Conservation (phyloP, 2,113 vertebrate genomes). For the Setophaga kirtlandii region DNA sequence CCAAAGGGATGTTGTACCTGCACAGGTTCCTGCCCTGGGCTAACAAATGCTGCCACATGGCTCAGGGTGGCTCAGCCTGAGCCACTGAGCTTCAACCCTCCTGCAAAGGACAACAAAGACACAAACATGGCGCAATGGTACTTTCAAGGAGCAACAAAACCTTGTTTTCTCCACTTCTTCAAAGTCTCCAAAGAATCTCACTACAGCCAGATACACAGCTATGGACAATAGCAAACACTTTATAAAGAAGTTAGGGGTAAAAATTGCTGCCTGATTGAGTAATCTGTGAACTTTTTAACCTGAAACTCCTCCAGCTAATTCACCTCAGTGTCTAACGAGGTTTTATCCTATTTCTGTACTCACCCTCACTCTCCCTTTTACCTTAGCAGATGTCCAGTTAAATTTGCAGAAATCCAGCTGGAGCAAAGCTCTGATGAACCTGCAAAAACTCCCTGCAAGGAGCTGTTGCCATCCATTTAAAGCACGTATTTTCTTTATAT, state of each 20-base stretch:
- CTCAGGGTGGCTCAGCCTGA: background rate
- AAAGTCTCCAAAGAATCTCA: background rate
- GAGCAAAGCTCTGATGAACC: background rate
- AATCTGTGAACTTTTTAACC: background rate
- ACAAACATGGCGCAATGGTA: accelerated
- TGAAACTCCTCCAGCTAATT: background rate
- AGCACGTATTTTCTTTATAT: background rate
- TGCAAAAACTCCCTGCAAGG: background rate
- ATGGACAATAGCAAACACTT: background rate
- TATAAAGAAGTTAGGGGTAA: background rate
- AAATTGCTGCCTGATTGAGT: background rate
- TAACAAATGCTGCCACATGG: accelerated
- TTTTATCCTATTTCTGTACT: background rate
- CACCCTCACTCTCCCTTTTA: background rate
- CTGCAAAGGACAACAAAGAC: background rate
- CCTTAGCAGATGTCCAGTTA: background rate
- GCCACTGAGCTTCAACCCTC: background rate
- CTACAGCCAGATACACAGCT: background rate
- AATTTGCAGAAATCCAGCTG: background rate
- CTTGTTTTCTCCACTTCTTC: background rate
- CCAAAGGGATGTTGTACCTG: accelerated
- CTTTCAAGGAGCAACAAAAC: background rate
- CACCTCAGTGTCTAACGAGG: accelerated
- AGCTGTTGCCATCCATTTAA: background rate
- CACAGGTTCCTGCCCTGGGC: background rate